Conservation (phyloP, 2,797 vertebrate species). For the Sarcophilus harrisii region DNA sequence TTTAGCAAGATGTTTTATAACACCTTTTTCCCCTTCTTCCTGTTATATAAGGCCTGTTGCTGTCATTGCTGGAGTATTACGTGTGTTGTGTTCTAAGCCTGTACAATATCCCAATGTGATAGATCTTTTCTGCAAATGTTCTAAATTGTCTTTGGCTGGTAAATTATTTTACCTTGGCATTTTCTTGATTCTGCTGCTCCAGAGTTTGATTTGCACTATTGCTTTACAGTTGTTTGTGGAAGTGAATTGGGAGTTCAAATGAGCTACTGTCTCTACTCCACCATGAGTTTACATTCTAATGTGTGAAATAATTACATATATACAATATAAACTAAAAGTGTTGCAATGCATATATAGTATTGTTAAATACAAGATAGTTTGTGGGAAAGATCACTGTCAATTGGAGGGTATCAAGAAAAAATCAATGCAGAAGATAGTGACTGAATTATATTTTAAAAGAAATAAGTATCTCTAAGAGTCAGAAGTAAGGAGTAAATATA, state of each 20-base stretch:
- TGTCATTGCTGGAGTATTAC: not conserved
- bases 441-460: too few species aligned
- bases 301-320: not conserved
- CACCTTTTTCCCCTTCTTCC: too few species aligned
- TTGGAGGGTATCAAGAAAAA: too few species aligned
- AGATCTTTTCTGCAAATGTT: not conserved
- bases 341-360: not conserved
- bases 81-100: not conserved
- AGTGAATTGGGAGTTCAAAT: not conserved
- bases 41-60: not conserved
- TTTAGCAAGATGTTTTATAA: too few species aligned
- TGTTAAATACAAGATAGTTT: not conserved
- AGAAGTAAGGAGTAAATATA: too few species aligned
- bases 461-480: too few species aligned
- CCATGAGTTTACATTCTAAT: not conserved
- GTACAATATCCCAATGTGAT: not conserved
- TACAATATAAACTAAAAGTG: not conserved
- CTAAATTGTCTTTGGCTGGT: not conserved
- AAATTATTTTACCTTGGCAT: not conserved
- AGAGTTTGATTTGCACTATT: not conserved
- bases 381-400: too few species aligned
- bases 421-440: too few species aligned
- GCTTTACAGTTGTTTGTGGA: not conserved
- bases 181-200: not conserved
- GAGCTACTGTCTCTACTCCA: not conserved